These are phyloP conservation scores for Pseudomugil gertrudae DNA, from an alignment of 2,797 vertebrate genomes.

Conservation along the genomic window DNA sequence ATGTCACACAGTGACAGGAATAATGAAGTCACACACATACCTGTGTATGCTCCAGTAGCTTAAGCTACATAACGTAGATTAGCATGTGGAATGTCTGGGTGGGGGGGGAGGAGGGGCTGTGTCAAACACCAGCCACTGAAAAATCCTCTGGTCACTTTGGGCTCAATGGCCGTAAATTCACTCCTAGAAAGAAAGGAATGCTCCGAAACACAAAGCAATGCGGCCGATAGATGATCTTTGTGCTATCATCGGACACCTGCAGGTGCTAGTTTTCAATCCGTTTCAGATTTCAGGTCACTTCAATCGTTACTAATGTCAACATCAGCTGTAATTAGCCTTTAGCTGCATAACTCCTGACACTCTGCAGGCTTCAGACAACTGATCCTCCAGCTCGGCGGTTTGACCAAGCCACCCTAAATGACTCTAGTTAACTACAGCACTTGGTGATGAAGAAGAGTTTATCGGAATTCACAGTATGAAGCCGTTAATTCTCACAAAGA, in stretches of 20 bases:
- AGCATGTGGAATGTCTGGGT: constrained; percentile 85
- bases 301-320: background rate
- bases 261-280: background rate
- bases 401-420: constrained; percentile 3
- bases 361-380: constrained; percentile 19
- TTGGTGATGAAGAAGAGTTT: constrained; percentile 5
- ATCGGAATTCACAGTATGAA: constrained; percentile 56
- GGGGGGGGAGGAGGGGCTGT: constrained; percentile 11
- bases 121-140: constrained; percentile 61
- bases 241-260: constrained; percentile 18
- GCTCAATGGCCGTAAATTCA: constrained; percentile 8
- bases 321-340: constrained; percentile 11
- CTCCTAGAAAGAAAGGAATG: constrained; percentile 25
- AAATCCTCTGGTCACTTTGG: constrained; percentile 29
- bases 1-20: constrained; percentile 96
- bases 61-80: constrained; percentile 59
- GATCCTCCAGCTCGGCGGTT: background rate
- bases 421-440: constrained; percentile 40
- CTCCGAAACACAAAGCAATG: constrained; percentile 2
- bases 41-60: constrained; percentile 66
- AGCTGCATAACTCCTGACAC: constrained; percentile 39
- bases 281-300: constrained; percentile 31
- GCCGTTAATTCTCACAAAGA: constrained; percentile 26
- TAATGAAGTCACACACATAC: constrained; percentile 79
- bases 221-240: constrained; percentile 5